Base-by-base conservation (phyloP, 2,113 vertebrate genomes). In the Ondatra zibethicus region DNA sequence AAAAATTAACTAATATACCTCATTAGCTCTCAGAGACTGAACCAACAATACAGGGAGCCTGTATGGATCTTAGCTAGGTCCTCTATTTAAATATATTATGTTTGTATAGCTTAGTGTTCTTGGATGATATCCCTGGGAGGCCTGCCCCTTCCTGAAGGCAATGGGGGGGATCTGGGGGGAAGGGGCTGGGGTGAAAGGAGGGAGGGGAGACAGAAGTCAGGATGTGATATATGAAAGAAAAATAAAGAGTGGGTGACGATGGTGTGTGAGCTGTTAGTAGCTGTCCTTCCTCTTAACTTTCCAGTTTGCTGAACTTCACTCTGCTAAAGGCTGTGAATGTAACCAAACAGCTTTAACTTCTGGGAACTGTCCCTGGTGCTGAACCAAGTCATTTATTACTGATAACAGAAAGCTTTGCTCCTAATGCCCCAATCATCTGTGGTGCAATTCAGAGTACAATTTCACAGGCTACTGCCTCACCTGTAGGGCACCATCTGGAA, bases 391-490 rank as follows among this genome's bases (percentile, higher is more conserved):
- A 96, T 99, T 99, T 98, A 98, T 99, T 98, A 98, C 98, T 98
- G 96, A 93, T 89, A 98, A 97, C 97, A 87, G 97, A 98, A 97
- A 73, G 6, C 95, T 97, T 97, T 98, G 96, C 97, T 98, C 96
- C 91, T 68, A 94, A 96, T 94, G 97, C 98, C 95, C 93, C 94
- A 98, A 97, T 99, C 98, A 98, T 98, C 97, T 97, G 94, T 85
- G 96, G 97, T 98, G 98, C 98, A 99, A 99, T 99, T 99, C 98
- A 99, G 98, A 99, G 99, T 98, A 99, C 97, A 99, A 99, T 99
- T 99, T 99, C 99, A 99, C 99, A 99, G 99, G 98, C 99, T 98
- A 97, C 98, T 99, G 99, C 98, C 98, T 99, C 99, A 99, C 99
- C 99, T 99, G 98, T 98, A 99, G 99, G 98, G 98, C 98, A 98